Evolutionary conservation across 2,888 invertebrate genomes (phyloP), one percentile per base, ranked within the genome.

Genomic region (Lochmaea crataegi): DNA sequence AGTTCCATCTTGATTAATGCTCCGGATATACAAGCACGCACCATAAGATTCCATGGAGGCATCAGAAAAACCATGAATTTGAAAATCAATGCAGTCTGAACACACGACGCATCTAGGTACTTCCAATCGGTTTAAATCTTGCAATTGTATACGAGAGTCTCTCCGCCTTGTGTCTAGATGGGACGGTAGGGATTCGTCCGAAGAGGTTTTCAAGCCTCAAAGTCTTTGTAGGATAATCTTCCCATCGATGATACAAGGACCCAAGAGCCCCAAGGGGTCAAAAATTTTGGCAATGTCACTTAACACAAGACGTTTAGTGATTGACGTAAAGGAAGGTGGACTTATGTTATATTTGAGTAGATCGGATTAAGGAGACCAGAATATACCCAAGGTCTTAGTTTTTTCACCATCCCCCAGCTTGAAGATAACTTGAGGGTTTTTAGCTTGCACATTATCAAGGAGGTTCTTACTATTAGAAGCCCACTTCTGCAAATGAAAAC

Each of bases 181-280:
- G 38, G 45, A 42, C 2, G 57, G 57, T 22, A 57, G 11, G 22
- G 57, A 5, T 22, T 57, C 60, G 14, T 60, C 60, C 60, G 38
- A 60, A 11, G 32, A 14, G 5, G n/a, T 5, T 9, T 26, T 60
- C 4, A 11, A 5, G 22, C 10, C 32, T 5, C 60, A 60, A 4
- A 60, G 60, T 26, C 73, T 32, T 48, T 76, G 77, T 16, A 78
- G 32, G 0, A 79, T 16, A 12, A 79, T 77, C 67, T 79, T 80
- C 7, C 71, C 74, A 5, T 60, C 48, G 42, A 78, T 76, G 0
- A 76, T 76, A 61, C 71, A 73, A 7, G 74, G 73, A 57, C 74
- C 67, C 42, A 79, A 41, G 14, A 79, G 58, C 32, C 79, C 77
- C 10, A 80, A 51, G 6, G 77, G 78, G 57, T 80, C 78, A 69